Percentiles rank a stretch among this genome's conserved stretches.
These are phyloP conservation scores for Tetraneura akinire DNA, from an alignment of 1,140 invertebrate species.

Conservation along the genomic window DNA sequence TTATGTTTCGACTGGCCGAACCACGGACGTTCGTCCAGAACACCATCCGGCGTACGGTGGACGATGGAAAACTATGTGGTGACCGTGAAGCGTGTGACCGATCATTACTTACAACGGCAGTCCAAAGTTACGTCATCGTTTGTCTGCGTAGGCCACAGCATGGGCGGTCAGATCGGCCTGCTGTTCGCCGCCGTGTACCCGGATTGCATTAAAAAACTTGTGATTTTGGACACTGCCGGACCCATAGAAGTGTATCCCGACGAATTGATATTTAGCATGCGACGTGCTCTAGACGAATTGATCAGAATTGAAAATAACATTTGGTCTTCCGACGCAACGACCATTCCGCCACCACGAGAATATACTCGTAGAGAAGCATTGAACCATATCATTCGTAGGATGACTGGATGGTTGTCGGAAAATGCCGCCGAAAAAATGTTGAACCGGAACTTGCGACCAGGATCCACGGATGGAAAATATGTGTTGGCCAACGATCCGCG, in stretches of 20 bases:
- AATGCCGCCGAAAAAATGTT: constrained; percentile 70
- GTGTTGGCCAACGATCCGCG: constrained; percentile 58
- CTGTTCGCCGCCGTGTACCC: constrained; percentile 77
- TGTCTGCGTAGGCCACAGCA: constrained; percentile 74
- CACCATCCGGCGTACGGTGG: constrained; percentile 69
- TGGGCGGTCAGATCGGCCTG: constrained; percentile 77
- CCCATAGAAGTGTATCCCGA: not conserved
- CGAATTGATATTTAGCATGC: constrained; percentile 53
- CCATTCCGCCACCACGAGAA: constrained; percentile 29
- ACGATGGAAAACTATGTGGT: constrained; percentile 73
- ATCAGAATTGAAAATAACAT: constrained; percentile 53
- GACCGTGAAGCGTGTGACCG: constrained; percentile 71
- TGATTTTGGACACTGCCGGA: constrained; percentile 67
- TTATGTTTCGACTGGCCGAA: constrained; percentile 77
- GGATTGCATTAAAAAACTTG: constrained; percentile 69
- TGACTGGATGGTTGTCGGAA: constrained; percentile 61
- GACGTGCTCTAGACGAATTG: constrained; percentile 55
- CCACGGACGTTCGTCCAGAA: constrained; percentile 79
- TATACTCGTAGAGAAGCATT: constrained; percentile 65
- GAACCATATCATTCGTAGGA: constrained; percentile 69
- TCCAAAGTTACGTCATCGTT: constrained; percentile 62
- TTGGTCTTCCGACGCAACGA: constrained; percentile 52
- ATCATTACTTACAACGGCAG: constrained; percentile 69
- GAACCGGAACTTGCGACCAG: constrained; percentile 66
- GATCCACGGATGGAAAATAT: constrained; percentile 57